A percentile compares a stretch with the other conserved stretches of the same genome.
These are phyloP conservation scores for Pollachius pollachius DNA, from an alignment of 2,113 vertebrate genomes.

Conservation along the genomic window DNA sequence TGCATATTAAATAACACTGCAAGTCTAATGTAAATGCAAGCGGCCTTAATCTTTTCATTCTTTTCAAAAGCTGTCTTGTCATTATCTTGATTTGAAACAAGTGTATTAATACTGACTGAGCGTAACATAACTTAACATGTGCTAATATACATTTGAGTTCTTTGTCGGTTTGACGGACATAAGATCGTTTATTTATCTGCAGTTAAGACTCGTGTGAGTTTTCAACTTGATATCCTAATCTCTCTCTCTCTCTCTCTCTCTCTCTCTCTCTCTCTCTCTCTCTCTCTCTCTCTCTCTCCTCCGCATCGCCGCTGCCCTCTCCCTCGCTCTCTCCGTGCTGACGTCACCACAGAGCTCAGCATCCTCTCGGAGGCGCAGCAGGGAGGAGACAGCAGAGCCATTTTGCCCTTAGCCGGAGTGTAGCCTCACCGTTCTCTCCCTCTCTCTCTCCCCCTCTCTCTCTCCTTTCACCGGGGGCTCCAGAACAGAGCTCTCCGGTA, in stretches of 20 bases:
- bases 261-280: constrained; percentile 5
- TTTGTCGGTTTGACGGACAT: too few species aligned
- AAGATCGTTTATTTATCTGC: too few species aligned
- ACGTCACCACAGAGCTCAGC: constrained; percentile 75
- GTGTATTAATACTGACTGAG: background rate
- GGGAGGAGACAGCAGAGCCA: constrained; percentile 67
- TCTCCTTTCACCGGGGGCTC: too few species aligned
- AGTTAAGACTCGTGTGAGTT: too few species aligned
- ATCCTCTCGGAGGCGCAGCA: constrained; percentile 57
- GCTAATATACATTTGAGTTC: too few species aligned
- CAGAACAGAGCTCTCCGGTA: too few species aligned
- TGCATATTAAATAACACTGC: background rate
- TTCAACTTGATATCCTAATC: constrained; percentile 32
- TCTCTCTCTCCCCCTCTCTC: background rate
- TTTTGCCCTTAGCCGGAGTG: constrained; percentile 60
- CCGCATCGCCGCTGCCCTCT: constrained; percentile 1
- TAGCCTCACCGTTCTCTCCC: background rate
- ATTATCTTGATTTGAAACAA: background rate
- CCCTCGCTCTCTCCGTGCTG: constrained; percentile 47
- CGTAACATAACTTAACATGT: background rate
- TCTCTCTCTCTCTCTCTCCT: constrained; percentile 17
- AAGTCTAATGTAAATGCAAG: too few species aligned
- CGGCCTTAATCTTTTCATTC: too few species aligned
- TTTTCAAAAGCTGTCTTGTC: background rate
- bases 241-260: constrained; percentile 8